Evolutionary conservation across 2,797 vertebrate genomes (phyloP).

Genomic region (Nyctalus aviator): DNA sequence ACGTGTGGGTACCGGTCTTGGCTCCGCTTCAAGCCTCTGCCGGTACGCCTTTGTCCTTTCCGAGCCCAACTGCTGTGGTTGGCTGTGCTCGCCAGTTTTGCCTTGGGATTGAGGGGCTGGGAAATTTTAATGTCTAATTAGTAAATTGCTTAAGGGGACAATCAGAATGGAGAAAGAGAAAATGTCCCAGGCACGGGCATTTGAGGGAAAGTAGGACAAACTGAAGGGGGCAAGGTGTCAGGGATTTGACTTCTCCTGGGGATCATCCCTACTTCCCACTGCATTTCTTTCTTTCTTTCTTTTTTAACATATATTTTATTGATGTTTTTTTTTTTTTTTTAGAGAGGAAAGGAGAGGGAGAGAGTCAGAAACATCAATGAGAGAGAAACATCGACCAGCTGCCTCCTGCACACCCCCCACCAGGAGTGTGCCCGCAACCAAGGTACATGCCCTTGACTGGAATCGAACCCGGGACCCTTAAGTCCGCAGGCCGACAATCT

Average conservation of each 20-base stretch:
- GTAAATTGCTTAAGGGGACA: constrained; percentile 75
- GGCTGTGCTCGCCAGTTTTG: constrained; percentile 47
- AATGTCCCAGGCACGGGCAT: neutral
- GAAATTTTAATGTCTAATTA: constrained; percentile 74
- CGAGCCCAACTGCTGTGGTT: neutral
- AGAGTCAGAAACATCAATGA: no score
- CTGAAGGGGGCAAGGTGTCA: neutral
- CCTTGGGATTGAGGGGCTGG: constrained; percentile 58
- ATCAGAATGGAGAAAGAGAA: constrained; percentile 55
- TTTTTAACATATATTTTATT: no score
- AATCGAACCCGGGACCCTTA: no score
- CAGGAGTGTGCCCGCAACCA: no score
- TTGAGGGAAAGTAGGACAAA: constrained; percentile 60
- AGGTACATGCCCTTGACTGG: no score
- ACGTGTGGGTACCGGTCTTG: neutral
- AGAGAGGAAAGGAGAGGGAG: no score
- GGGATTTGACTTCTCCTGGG: neutral
- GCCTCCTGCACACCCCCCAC: no score
- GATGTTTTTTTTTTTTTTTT: no score
- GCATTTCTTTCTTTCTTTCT: neutral
- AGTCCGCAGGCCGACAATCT: no score
- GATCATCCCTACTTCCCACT: neutral
- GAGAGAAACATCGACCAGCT: no score
- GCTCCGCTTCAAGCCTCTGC: neutral
- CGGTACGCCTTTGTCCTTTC: neutral